Base-by-base conservation (phyloP, 2,888 invertebrate species). In the Isotomurus palustris region DNA sequence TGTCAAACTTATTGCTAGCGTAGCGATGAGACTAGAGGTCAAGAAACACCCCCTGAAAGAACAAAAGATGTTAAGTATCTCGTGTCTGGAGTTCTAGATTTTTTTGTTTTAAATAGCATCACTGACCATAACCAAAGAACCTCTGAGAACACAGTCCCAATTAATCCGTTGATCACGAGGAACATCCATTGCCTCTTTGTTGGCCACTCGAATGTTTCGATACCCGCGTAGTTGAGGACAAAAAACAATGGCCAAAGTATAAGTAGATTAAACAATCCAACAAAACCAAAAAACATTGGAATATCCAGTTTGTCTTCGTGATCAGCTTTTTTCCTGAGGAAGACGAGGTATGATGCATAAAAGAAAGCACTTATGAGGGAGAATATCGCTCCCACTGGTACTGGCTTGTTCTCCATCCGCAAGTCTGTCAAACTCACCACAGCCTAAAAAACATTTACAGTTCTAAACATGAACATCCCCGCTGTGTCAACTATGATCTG, bases 221-320 rank as follows among this genome's bases (percentile, higher is more conserved):
- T 81, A 70, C 73, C 74, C 17, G 84, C 83, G 67, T 85, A 87
- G 76, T 94, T 90, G 35, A 96, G 79, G 58, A 91, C 80, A 65
- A 92, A 87, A 75, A 97, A 90, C 66, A 89, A 78, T 53, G 91
- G 91, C 92, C 95, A 96, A 71, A 92, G 78, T 17, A 91, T 77
- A 56, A 91, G 77, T n/a, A 90, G 78, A 76, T 89, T 91, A 74
- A 92, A 90, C 43, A 96, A 80, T 3, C 97, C 96, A 66, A 97
- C 91, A 74, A 96, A 89, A 92, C 92, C 96, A 76, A 96, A 94
- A 77, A 97, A 91, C 79, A 96, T 82, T 53, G 93, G 90, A 72
- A 94, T 88, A 77, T 95, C 93, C 75, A 97, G 85, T 75, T 89
- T 89, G 72, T 94, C 93, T 74, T 94, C 93, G 73, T 88, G 87